Conservation (phyloP, 2,113 vertebrate genomes). For the Dromiciops gliroides region DNA sequence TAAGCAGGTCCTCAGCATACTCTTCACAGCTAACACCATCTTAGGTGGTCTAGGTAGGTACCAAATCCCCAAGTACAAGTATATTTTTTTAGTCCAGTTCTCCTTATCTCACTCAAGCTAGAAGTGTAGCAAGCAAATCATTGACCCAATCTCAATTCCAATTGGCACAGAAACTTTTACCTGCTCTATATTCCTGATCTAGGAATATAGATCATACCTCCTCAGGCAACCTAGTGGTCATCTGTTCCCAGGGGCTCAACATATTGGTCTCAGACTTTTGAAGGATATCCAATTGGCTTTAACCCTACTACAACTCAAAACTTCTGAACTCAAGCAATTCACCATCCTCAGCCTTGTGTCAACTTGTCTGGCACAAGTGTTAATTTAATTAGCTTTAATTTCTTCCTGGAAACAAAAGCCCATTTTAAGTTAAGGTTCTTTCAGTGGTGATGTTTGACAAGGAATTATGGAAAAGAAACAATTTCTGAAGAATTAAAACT, state of each 20-base stretch:
- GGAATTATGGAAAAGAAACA: not conserved
- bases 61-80: not conserved
- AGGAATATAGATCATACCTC: not conserved
- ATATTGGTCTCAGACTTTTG: not conserved
- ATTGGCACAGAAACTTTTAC: not conserved
- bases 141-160: not conserved
- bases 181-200: not conserved
- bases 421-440: no score
- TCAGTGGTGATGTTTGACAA: no score
- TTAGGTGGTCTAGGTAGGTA: not conserved
- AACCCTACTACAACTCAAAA: not conserved
- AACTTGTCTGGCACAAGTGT: no score
- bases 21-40: not conserved
- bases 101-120: not conserved
- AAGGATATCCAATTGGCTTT: not conserved
- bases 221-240: not conserved
- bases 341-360: not conserved
- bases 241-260: not conserved
- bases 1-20: no score
- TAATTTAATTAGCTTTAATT: not conserved
- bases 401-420: not conserved
- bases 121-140: not conserved
- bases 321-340: not conserved
- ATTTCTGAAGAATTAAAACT: not conserved
- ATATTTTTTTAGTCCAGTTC: not conserved